Conservation (phyloP, 2,888 invertebrate species). For the Spodoptera littoralis region DNA sequence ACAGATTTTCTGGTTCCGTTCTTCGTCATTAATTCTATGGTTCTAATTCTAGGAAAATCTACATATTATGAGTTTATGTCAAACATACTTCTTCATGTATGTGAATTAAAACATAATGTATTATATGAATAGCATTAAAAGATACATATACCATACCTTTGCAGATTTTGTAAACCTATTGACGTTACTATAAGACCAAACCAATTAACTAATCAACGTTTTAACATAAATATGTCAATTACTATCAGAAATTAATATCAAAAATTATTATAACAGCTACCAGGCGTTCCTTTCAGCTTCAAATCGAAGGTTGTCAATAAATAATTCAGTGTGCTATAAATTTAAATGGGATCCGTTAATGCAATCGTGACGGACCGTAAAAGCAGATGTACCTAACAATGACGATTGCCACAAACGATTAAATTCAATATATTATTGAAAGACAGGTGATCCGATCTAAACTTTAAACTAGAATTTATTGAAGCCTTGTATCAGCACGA, state of each 20-base stretch:
- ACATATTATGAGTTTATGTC: no score
- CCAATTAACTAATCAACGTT: conserved; percentile 16
- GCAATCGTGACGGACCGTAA: conserved; percentile 57
- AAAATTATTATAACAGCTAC: conserved; percentile 43
- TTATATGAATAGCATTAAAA: no score
- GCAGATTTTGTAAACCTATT: no score
- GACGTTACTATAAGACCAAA: not conserved
- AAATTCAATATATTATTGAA: conserved; percentile 46
- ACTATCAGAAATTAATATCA: conserved; percentile 13
- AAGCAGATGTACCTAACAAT: conserved; percentile 53
- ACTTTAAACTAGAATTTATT: conserved; percentile 14
- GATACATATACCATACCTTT: no score
- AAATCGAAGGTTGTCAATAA: conserved; percentile 48
- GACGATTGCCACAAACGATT: conserved; percentile 34
- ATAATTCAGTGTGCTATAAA: conserved; percentile 45
- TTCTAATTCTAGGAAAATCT: no score
- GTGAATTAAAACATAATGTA: no score
- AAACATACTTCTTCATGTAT: no score
- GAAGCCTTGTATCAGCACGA: no score
- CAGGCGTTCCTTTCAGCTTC: conserved; percentile 36
- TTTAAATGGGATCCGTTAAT: conserved; percentile 55
- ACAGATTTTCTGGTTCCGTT: no score
- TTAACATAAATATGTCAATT: conserved; percentile 19
- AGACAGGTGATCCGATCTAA: conserved; percentile 40
- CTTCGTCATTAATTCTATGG: no score